Base-by-base conservation (phyloP, 2,797 vertebrate genomes). In the Moxostoma hubbsi region DNA sequence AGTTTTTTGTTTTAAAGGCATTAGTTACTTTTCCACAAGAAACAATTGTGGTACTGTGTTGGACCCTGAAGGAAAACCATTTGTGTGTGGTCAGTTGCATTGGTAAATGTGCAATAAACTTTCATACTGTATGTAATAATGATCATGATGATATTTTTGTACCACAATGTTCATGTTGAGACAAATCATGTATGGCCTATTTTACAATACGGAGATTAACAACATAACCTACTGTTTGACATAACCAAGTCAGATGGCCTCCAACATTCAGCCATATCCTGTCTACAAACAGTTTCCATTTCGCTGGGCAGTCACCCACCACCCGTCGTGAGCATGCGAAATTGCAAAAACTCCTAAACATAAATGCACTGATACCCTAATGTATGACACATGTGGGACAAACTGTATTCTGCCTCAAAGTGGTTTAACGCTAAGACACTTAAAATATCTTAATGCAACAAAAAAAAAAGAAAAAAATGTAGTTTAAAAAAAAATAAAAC, bases 261-360 rank as follows among this genome's bases (percentile, higher is more conserved):
- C n/a, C 11, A 16, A 55, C 49, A 74, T 70, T 49, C 13, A 61
- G 47, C 53, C 45, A 73, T 64, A 73, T 77, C 61, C 69, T 79
- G n/a, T 75, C 9, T 24, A 24, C 24, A 24, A 24, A 2, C 24
- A 24, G 24, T 24, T 24, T 24, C 24, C 24, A 24, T 24, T 24
- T 24, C 2, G 2, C 24, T 24, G 24, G 24, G 24, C 24, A 24
- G 24, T 24, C 24, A 24, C 24, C 24, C 24, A 24, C 1, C 12
- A 47, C 5, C 53, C 46, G 9, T 7, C 15, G 49, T 55, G 49
- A 73, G 58, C 55, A 80, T 1, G 11, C 4, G 2, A 57, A 75
- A 43, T 15, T 36, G 9, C 47, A 67, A 11, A 53, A 64, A 7
- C 7, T 45, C 43, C 24, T 24, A 24, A 24, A 63, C 13, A 68